Percentiles rank a stretch among this genome's conserved stretches.
phyloP scores from a whole-genome alignment of 92 coral and sea anemone species.

The Palythoa heliodiscus region DNA sequence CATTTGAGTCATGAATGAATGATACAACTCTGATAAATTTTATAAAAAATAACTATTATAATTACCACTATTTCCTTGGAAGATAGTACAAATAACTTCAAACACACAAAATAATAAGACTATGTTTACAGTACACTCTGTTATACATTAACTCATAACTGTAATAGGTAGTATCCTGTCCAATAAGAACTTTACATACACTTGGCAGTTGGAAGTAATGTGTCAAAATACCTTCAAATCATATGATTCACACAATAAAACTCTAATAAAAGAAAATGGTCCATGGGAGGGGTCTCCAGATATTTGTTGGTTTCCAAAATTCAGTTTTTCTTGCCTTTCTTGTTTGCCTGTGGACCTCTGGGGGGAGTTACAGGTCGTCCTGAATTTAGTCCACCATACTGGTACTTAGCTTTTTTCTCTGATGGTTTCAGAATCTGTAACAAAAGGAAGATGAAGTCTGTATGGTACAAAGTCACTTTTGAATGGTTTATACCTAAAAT shows the following conservation, averaged over 20 bases:
- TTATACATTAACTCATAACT: not conserved
- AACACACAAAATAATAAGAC: slow-evolving; percentile 4
- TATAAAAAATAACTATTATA: slow-evolving; percentile 6
- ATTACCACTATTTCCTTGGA: slow-evolving; percentile 5
- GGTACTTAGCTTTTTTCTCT: slow-evolving; percentile 99
- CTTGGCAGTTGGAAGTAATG: not conserved
- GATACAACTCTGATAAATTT: not conserved
- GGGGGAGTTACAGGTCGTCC: slow-evolving; percentile 99
- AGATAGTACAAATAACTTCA: not conserved
- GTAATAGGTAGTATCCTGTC: not conserved
- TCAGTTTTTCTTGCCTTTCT: slow-evolving; percentile 80
- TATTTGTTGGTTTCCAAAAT: not conserved
- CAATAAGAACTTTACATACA: not conserved
- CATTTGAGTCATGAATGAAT: too few relatives aligned
- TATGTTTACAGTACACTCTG: not conserved
- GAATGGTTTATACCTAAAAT: too few relatives aligned
- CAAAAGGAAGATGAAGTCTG: not conserved
- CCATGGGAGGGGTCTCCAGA: not conserved
- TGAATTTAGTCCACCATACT: slow-evolving; percentile 96
- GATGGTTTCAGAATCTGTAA: slow-evolving; percentile 92
- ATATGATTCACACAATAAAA: not conserved
- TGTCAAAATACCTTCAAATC: not conserved
- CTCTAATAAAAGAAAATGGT: not conserved
- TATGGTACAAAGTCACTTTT: too few relatives aligned
- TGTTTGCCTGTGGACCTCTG: slow-evolving; percentile 85